Conservation (phyloP, 2,113 vertebrate genomes). For the Trogon melanurus region DNA sequence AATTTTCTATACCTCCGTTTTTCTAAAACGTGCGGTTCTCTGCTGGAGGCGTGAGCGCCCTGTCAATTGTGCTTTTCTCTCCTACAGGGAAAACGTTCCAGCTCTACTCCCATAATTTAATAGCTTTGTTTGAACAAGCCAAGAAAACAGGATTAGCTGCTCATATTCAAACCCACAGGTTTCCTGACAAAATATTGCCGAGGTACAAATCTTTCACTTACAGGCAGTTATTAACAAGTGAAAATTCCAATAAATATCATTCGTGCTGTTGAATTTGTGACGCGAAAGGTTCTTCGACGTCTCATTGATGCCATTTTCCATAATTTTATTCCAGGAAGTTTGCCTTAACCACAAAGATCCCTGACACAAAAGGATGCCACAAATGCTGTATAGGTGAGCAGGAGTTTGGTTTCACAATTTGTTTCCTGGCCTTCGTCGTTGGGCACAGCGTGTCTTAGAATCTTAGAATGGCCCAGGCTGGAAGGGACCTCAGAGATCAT, state of each 20-base stretch:
- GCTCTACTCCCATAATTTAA: slow-evolving; percentile 97
- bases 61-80: slow-evolving; percentile 28
- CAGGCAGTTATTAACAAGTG: not conserved
- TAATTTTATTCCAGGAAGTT: slow-evolving; percentile 87
- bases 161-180: slow-evolving; percentile 96
- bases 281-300: not conserved
- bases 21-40: not conserved
- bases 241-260: not conserved
- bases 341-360: slow-evolving; percentile 96
- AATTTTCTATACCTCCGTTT: slow-evolving; percentile 71
- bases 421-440: not conserved
- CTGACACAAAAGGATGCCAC: slow-evolving; percentile 98
- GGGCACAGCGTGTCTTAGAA: not conserved
- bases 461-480: too few relatives aligned
- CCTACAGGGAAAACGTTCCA: slow-evolving; percentile 94
- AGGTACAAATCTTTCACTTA: slow-evolving; percentile 78
- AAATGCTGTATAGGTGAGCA: slow-evolving; percentile 98
- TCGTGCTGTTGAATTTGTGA: not conserved
- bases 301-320: not conserved
- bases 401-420: not conserved
- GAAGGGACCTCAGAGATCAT: too few relatives aligned
- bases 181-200: slow-evolving; percentile 94
- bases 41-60: not conserved
- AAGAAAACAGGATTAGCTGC: slow-evolving; percentile 94
- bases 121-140: slow-evolving; percentile 97